Evolutionary conservation across 2,888 invertebrate species (phyloP).

Genomic region (Oscheius sp.): DNA sequence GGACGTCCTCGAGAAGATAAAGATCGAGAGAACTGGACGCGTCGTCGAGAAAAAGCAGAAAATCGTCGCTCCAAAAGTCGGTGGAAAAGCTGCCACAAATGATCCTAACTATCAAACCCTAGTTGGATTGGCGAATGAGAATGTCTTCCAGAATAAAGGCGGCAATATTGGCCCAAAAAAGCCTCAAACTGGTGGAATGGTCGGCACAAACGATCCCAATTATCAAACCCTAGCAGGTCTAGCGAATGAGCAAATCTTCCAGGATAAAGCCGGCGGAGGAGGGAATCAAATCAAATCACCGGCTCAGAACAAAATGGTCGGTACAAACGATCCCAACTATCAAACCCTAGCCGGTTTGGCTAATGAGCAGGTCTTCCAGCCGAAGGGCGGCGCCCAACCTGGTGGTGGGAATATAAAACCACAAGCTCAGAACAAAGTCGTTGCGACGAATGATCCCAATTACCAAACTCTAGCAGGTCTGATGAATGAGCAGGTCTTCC

Average conservation of each 20-base stretch:
- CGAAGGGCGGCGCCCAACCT: not conserved
- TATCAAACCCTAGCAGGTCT: slow-evolving; percentile 11
- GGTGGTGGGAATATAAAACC: not conserved
- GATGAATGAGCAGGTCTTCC: no score
- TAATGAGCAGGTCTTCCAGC: slow-evolving; percentile 3
- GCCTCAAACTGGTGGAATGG: not conserved
- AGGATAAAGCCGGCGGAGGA: not conserved
- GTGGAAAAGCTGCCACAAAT: not conserved
- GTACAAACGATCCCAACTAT: slow-evolving; percentile 22
- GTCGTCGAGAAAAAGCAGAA: no score
- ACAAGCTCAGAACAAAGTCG: not conserved
- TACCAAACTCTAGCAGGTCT: no score
- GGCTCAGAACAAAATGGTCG: not conserved
- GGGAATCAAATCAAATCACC: not conserved
- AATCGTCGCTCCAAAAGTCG: not conserved
- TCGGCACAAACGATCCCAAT: not conserved
- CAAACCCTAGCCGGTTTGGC: slow-evolving; percentile 15
- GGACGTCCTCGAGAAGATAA: not conserved
- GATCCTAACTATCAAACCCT: not conserved
- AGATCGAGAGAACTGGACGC: no score
- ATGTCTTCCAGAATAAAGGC: not conserved
- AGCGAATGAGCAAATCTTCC: slow-evolving; percentile 8
- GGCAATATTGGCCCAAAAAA: not conserved
- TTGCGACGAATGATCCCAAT: no score
- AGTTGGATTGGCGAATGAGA: not conserved